phyloP scores from a whole-genome alignment of 2,797 vertebrate species.

The Ctenochaetus hawaiiensis region DNA sequence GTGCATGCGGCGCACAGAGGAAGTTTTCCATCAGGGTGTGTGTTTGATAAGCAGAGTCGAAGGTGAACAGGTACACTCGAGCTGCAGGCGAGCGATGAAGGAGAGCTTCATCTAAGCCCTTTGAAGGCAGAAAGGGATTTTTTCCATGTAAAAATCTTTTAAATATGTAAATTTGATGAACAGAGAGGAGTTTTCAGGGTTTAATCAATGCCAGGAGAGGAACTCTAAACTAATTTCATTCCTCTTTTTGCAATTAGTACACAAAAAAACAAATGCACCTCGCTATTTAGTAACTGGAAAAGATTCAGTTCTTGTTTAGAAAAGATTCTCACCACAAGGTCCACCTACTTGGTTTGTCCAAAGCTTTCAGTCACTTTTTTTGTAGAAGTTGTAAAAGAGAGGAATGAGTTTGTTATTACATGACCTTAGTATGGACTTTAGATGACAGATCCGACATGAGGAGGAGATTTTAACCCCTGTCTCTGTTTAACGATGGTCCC shows the following conservation, averaged over 20 bases:
- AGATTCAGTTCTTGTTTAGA: neutral
- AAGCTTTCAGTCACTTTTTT: neutral
- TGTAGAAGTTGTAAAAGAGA: neutral
- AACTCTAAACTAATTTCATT: neutral
- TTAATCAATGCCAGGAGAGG: too few relatives aligned
- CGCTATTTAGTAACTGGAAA: too few relatives aligned
- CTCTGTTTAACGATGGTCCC: neutral
- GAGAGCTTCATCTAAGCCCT: too few relatives aligned
- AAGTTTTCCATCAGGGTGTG: too few relatives aligned
- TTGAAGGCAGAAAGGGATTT: too few relatives aligned
- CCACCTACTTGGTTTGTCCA: neutral
- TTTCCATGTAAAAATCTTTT: too few relatives aligned
- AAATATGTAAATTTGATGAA: too few relatives aligned
- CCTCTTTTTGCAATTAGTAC: neutral
- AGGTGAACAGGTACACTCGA: too few relatives aligned
- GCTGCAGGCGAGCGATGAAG: too few relatives aligned
- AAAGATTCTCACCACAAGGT: neutral
- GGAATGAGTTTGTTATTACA: conserved; percentile 12
- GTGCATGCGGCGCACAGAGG: too few relatives aligned
- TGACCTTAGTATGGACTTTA: conserved; percentile 24
- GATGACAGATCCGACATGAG: neutral
- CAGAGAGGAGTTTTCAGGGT: too few relatives aligned
- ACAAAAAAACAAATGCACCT: neutral
- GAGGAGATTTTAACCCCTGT: neutral
- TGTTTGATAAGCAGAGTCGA: too few relatives aligned